These are phyloP conservation scores for Tympanuchus pallidicinctus DNA, from an alignment of 2,113 vertebrate genomes.

Conservation along the genomic window DNA sequence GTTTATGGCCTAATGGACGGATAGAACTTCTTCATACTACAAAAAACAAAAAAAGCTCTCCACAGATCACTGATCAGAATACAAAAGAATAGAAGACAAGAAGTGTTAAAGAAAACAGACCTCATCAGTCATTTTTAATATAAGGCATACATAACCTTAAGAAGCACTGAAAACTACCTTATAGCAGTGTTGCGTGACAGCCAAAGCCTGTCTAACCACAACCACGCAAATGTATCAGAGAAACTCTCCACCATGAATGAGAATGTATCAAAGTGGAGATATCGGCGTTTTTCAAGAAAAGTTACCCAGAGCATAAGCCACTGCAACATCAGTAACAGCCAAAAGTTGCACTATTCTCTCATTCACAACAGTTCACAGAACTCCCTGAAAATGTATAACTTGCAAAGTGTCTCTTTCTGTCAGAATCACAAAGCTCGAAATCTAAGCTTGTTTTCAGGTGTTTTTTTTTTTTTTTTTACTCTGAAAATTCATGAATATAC, in stretches of 20 bases:
- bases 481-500: neutral
- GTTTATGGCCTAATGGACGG: neutral
- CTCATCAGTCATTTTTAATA: neutral
- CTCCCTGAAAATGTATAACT: neutral
- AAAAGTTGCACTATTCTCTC: neutral
- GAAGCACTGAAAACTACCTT: neutral
- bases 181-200: neutral
- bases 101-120: neutral
- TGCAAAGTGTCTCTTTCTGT: neutral
- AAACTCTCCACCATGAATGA: neutral
- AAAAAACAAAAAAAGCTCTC: neutral
- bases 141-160: neutral
- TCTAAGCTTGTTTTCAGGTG: neutral
- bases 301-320: neutral
- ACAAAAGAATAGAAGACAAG: neutral
- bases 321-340: neutral
- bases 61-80: neutral
- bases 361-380: neutral
- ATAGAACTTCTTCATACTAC: neutral
- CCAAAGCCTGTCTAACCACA: neutral
- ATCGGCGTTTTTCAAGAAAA: neutral
- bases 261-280: neutral
- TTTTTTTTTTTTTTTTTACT: too few species aligned
- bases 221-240: neutral
- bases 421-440: neutral